Conservation (phyloP, 2,113 vertebrate species). For the Bambusicola thoracicus region DNA sequence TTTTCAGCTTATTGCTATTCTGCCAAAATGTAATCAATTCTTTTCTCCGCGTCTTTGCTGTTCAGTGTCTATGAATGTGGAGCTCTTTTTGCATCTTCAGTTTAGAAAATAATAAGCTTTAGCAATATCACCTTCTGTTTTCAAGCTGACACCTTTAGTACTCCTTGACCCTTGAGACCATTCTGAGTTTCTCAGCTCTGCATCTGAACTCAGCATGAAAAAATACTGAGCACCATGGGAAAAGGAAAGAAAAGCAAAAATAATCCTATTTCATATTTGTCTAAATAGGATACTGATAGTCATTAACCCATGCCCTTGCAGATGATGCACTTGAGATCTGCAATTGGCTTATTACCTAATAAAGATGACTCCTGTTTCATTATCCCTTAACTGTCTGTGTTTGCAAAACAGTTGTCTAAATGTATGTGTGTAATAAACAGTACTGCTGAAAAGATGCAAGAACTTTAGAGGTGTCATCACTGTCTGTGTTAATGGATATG, state of each 20-base stretch:
- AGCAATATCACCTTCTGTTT: constrained; percentile 45
- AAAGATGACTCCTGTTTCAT: constrained; percentile 62
- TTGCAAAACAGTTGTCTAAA: constrained; percentile 51
- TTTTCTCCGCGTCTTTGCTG: neutral
- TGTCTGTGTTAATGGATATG: constrained; percentile 10
- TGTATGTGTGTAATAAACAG: constrained; percentile 51
- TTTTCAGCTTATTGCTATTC: neutral
- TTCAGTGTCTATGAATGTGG: neutral
- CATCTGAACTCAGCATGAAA: constrained; percentile 41
- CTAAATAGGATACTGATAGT: constrained; percentile 30
- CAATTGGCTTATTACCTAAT: constrained; percentile 57
- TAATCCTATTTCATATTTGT: constrained; percentile 57
- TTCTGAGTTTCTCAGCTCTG: constrained; percentile 47
- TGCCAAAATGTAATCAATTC: neutral
- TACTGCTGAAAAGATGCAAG: constrained; percentile 51
- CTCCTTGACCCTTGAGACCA: constrained; percentile 20
- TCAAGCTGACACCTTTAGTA: constrained; percentile 22
- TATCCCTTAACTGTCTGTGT: constrained; percentile 40
- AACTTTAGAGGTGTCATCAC: neutral
- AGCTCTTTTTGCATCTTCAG: neutral
- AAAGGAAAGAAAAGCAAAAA: constrained; percentile 46
- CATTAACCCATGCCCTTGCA: constrained; percentile 28
- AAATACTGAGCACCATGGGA: neutral
- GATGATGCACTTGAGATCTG: constrained; percentile 42
- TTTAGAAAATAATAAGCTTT: constrained; percentile 37